Evolutionary conservation across 2,113 vertebrate genomes (phyloP).

Genomic region (Rutilus rutilus): DNA sequence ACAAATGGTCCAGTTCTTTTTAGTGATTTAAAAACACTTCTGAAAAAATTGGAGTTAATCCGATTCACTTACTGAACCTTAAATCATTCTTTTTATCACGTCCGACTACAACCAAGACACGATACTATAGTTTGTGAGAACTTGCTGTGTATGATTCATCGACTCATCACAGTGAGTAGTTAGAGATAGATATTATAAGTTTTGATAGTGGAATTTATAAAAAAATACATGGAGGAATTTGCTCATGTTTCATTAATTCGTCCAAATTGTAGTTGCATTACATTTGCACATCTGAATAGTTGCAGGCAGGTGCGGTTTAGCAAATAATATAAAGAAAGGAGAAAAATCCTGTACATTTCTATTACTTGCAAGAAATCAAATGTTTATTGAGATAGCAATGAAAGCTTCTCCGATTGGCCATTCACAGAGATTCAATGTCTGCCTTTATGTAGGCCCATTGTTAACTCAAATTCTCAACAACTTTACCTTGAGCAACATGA

Average conservation of each 20-base stretch:
- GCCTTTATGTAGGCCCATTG: background rate
- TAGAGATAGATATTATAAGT: background rate
- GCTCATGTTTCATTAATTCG: background rate
- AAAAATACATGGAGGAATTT: background rate
- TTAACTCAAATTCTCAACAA: background rate
- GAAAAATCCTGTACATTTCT: background rate
- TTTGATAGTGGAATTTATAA: background rate
- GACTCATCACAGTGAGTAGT: background rate
- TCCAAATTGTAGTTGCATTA: background rate
- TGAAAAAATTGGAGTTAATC: background rate
- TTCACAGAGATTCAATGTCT: background rate
- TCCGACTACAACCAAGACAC: background rate
- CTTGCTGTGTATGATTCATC: background rate
- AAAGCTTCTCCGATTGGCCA: background rate
- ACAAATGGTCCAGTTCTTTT: background rate
- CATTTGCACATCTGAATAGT: background rate
- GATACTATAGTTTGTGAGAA: background rate
- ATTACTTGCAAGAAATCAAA: background rate
- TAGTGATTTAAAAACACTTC: background rate
- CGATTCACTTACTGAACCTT: background rate
- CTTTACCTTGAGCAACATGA: background rate
- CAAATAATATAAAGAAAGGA: background rate
- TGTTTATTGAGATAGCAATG: background rate
- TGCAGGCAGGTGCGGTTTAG: background rate
- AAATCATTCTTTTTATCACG: background rate